A percentile compares a stretch with the other conserved stretches of the same genome.
These are phyloP conservation scores for Leptinotarsa peninsularis DNA, from an alignment of 2,888 invertebrate genomes.

Conservation along the genomic window DNA sequence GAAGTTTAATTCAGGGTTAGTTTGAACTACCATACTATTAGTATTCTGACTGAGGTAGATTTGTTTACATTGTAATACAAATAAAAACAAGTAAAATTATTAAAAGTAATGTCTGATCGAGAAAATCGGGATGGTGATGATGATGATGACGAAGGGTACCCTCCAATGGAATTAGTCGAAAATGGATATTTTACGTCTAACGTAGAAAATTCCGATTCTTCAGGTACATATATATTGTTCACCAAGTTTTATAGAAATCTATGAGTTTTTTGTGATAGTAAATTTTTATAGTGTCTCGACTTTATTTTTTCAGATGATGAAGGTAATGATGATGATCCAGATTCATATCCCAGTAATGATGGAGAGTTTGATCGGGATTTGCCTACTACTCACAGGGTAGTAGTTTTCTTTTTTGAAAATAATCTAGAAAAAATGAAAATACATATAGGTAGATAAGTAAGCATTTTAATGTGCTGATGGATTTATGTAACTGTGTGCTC, in stretches of 20 bases:
- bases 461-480: too few species aligned
- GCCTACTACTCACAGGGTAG: constrained; percentile 63
- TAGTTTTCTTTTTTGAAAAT: neutral
- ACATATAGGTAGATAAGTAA: too few species aligned
- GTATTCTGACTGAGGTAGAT: neutral
- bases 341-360: constrained; percentile 45
- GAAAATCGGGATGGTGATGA: constrained; percentile 49
- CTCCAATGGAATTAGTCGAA: constrained; percentile 50
- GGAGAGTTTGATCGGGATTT: constrained; percentile 62
- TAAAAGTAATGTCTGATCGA: constrained; percentile 46
- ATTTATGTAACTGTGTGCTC: too few species aligned
- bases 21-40: too few species aligned
- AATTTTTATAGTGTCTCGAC: too few species aligned
- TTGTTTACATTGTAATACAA: neutral
- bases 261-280: constrained; percentile 22
- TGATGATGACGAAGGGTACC: constrained; percentile 41
- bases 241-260: neutral
- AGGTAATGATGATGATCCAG: constrained; percentile 50
- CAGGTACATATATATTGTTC: constrained; percentile 39
- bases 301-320: too few species aligned
- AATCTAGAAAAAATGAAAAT: too few species aligned
- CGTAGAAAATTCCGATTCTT: constrained; percentile 43
- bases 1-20: too few species aligned
- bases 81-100: neutral
- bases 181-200: constrained; percentile 56